phyloP scores from a whole-genome alignment of 2,113 vertebrate species.

The Sterrhoptilus dennistouni region DNA sequence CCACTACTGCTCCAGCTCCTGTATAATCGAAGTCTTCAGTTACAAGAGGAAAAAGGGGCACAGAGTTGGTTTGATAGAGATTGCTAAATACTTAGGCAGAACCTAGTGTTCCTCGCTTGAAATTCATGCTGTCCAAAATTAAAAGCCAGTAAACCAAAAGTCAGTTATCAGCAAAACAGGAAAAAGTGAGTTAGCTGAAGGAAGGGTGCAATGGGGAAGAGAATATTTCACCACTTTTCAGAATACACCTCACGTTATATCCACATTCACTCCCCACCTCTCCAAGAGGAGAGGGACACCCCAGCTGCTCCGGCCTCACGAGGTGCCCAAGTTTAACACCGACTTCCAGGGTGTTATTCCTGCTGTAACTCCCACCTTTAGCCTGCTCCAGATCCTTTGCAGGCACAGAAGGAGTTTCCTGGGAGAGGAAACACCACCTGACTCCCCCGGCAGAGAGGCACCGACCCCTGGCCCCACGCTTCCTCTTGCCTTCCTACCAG shows the following conservation, averaged over 20 bases:
- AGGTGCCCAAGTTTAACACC: neutral
- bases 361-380: neutral
- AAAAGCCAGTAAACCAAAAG: conserved; percentile 25
- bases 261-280: fast-evolving
- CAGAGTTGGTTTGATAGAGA: neutral
- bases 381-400: fast-evolving
- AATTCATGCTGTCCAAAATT: neutral
- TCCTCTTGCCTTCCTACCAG: neutral
- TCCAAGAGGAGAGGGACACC: neutral
- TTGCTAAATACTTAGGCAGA: neutral
- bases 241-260: fast-evolving
- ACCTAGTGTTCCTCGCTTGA: neutral
- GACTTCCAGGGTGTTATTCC: neutral
- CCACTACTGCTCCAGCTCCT: neutral
- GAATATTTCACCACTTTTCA: neutral
- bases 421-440: neutral
- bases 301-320: neutral
- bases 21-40: neutral
- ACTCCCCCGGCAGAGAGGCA: neutral
- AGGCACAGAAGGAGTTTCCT: neutral
- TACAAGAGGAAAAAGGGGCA: neutral
- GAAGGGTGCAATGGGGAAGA: neutral
- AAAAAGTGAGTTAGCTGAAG: neutral
- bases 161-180: neutral
- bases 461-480: neutral